These are phyloP conservation scores for Poecilia gillii DNA, from an alignment of 2,797 vertebrate genomes.

Conservation along the genomic window DNA sequence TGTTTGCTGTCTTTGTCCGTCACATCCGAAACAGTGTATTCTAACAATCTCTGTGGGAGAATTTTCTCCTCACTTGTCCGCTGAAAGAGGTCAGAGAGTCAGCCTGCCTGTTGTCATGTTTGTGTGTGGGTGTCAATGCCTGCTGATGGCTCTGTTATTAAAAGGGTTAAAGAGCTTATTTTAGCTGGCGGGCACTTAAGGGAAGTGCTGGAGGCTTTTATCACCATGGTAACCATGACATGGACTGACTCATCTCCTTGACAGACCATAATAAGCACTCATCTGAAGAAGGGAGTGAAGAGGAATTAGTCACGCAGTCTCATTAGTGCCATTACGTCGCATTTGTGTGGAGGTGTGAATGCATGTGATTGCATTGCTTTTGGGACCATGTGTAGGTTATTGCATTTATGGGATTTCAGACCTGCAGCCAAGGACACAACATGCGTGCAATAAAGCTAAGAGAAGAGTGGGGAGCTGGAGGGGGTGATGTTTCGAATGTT, in stretches of 20 bases:
- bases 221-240: constrained; percentile 75
- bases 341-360: constrained; percentile 55
- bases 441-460: constrained; percentile 34
- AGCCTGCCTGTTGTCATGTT: constrained; percentile 4
- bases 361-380: constrained; percentile 25
- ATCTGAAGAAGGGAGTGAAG: constrained; percentile 69
- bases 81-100: constrained; percentile 20
- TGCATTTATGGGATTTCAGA: constrained; percentile 24
- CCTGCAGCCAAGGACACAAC: not conserved
- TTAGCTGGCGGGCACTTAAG: constrained; percentile 65
- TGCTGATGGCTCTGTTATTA: constrained; percentile 55
- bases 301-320: constrained; percentile 78
- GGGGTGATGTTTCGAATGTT: constrained; percentile 62
- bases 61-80: constrained; percentile 19
- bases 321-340: constrained; percentile 68
- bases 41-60: constrained; percentile 9
- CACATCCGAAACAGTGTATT: not conserved
- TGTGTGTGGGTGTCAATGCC: constrained; percentile 27
- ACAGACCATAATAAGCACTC: constrained; percentile 80
- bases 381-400: constrained; percentile 21
- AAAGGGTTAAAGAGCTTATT: constrained; percentile 70
- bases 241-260: constrained; percentile 74
- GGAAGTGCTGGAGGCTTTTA: constrained; percentile 62
- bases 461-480: constrained; percentile 32
- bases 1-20: not conserved